phyloP scores from a whole-genome alignment of 2,888 invertebrate species.

The Agrochola circellaris region DNA sequence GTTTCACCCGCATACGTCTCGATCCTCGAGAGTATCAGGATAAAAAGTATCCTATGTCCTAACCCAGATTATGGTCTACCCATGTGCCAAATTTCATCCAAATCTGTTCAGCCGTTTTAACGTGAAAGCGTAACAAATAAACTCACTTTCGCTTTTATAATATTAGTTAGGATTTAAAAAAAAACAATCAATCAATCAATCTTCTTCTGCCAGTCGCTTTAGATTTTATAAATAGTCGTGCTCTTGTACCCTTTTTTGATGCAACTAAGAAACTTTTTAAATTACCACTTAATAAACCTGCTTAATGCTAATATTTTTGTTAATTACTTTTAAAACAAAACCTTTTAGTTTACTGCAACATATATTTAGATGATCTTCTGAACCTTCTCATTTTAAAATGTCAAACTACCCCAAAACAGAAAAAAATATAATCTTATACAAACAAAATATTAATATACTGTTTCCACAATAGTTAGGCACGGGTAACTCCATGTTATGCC shows the following conservation, averaged over 20 bases:
- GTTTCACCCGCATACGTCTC: too few relatives aligned
- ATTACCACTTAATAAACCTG: background rate
- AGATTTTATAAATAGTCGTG: background rate
- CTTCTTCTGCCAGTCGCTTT: background rate
- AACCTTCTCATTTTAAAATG: background rate
- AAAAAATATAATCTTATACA: conserved; percentile 5
- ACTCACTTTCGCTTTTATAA: too few relatives aligned
- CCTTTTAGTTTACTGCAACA: background rate
- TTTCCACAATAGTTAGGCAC: conserved; percentile 22
- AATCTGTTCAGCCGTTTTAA: too few relatives aligned
- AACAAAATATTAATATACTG: background rate
- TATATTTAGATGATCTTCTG: background rate
- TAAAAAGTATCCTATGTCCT: too few relatives aligned
- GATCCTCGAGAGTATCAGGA: too few relatives aligned
- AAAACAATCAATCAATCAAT: too few relatives aligned
- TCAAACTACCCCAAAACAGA: background rate
- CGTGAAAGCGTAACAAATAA: too few relatives aligned
- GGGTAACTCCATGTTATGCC: conserved; percentile 66
- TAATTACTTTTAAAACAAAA: background rate
- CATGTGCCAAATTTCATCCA: too few relatives aligned
- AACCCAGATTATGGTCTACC: too few relatives aligned
- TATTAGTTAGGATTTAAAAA: too few relatives aligned
- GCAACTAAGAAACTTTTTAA: background rate
- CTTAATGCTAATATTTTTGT: background rate
- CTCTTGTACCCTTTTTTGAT: background rate